A percentile compares a stretch with the other conserved stretches of the same genome.
Conservation (phyloP, 2,888 invertebrate species). For the Lysandra bellargus region DNA sequence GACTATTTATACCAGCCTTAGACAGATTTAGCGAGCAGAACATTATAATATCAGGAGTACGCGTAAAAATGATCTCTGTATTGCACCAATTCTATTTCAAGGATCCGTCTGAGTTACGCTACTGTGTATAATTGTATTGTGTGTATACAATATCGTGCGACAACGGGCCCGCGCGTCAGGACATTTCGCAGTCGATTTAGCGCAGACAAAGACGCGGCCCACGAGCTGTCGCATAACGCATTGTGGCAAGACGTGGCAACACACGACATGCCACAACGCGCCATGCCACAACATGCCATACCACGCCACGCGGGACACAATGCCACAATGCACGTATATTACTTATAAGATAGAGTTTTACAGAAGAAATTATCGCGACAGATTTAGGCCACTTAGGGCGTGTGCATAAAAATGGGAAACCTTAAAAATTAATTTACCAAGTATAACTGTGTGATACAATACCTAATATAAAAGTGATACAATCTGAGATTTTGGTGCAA, state of each 20-base stretch:
- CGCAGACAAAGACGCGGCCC: conserved; percentile 11
- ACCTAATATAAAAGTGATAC: too few relatives aligned
- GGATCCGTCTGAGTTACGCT: background rate
- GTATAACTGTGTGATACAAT: too few relatives aligned
- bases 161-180: conserved; percentile 3
- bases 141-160: background rate
- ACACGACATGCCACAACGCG: background rate
- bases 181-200: conserved; percentile 3
- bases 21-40: too few relatives aligned
- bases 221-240: conserved; percentile 7
- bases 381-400: background rate
- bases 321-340: background rate
- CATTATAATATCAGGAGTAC: too few relatives aligned
- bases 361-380: background rate
- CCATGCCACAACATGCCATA: background rate
- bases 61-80: too few relatives aligned
- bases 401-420: background rate
- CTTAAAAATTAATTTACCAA: too few relatives aligned
- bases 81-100: too few relatives aligned
- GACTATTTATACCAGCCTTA: too few relatives aligned
- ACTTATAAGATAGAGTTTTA: background rate
- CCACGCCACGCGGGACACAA: conserved; percentile 4
- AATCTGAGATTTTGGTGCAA: too few relatives aligned
- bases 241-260: background rate
- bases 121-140: background rate